phyloP scores from a whole-genome alignment of 2,797 vertebrate species.

The Mallotus villosus region DNA sequence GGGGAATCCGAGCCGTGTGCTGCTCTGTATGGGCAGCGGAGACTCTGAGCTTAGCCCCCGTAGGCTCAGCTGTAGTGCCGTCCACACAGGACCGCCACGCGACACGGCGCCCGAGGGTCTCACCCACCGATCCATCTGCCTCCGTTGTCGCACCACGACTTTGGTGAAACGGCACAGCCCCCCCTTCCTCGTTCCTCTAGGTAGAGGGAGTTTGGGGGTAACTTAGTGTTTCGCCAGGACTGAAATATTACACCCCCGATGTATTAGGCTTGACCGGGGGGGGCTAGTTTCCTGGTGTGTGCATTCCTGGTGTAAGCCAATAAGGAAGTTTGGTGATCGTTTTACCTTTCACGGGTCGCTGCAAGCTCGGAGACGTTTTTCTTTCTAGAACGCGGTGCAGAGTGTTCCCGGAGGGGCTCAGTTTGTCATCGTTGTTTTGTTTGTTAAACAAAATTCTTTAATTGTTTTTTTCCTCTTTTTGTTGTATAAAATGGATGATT shows the following conservation, averaged over 20 bases:
- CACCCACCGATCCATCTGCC: slow-evolving; percentile 6
- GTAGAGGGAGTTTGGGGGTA: slow-evolving; percentile 39
- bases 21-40: neutral
- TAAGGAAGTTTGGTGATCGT: slow-evolving; percentile 34
- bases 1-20: slow-evolving; percentile 9
- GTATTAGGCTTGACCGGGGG: slow-evolving; percentile 52
- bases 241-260: slow-evolving; percentile 40
- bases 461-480: too few relatives aligned
- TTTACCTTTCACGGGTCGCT: neutral
- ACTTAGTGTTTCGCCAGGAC: slow-evolving; percentile 32
- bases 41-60: slow-evolving; percentile 11
- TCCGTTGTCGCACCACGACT: neutral
- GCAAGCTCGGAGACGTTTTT: neutral
- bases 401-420: neutral
- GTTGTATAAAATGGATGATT: neutral
- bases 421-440: neutral
- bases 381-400: neutral
- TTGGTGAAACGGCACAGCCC: neutral
- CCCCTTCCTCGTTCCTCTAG: neutral
- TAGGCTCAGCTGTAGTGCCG: slow-evolving; percentile 16
- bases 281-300: slow-evolving; percentile 25
- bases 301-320: slow-evolving; percentile 58
- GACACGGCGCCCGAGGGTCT: slow-evolving; percentile 18
- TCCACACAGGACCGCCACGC: slow-evolving; percentile 6
- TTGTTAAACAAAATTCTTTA: neutral